Base-by-base conservation (phyloP, 1,140 invertebrate genomes). In the Drosophila persimilis region DNA sequence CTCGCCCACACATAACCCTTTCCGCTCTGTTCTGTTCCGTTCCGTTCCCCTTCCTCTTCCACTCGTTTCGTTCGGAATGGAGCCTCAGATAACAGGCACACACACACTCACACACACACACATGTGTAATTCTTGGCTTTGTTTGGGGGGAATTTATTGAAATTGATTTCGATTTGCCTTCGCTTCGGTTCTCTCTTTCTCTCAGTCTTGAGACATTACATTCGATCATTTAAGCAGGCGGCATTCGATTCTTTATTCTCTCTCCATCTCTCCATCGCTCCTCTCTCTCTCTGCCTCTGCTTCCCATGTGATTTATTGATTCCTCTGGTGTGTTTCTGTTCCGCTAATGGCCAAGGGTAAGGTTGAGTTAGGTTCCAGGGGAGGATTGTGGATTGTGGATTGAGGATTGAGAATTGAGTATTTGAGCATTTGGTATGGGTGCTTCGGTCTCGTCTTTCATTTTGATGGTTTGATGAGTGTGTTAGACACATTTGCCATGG, bases 271-370 rank as follows among this genome's bases (percentile, higher is more conserved):
- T 3, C n/a, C 15, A 43, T 13, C 11, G 39, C 31, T 48, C 17
- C 50, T 67, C 55, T 63, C 52, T 39, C 31, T 22, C 58, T 39
- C 70, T 74, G 63, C 66, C 65, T 73, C 76, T 73, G 62, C 64
- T 67, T 85, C 66, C 64, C 77, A 73, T 56, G 77, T 88, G 77
- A 86, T 83, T 86, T 88, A 86, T 86, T 86, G 83, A 86, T 86
- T 78, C 75, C 53, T 46, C 65, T 61, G 57, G 43, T 62, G 78
- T 64, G 84, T 64, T 74, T 50, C 22, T 17, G 52, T 75, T 78
- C 66, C 66, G 74, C 74, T 86, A 88, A 88, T 88, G 78, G 74
- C 58, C 35, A 13, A 39, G 35, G 35, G 48, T 43, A 39, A 44
- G 52, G 54, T 86, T 86, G 72, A 84, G 80, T 84, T 61, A 64